Base-by-base conservation (phyloP, 1,140 invertebrate species). In the Mactra quadrangularis region DNA sequence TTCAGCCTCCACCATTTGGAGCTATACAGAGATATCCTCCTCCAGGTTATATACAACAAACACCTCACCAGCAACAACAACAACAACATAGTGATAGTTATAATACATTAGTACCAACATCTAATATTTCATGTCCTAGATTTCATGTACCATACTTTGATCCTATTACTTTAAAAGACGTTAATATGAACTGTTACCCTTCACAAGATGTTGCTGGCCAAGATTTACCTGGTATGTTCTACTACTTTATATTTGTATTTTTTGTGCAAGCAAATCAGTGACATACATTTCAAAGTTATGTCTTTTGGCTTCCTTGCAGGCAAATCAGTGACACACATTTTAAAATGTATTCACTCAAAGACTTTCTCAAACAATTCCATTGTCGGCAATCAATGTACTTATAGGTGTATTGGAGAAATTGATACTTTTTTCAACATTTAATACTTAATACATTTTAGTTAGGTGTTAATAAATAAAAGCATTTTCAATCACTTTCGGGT, bases 161-260 rank as follows among this genome's bases (percentile, higher is more conserved):
- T 68, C 87, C 76, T 45, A 84, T 86, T 27, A 52, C 85, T 41
- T 75, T 87, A 38, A 82, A 85, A 47, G 87, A 89, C 55, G 88
- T 92, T 3, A 89, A 91, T 82, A 72, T 89, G 47, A 86, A 84
- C 60, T 87, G 84, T 71, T 60, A 75, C 0, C 89, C 90, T 1
- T 89, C 90, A 19, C 87, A 89, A 59, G 90, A 91, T 76, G 74
- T 85, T 7, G 82, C 76, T 55, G 90, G 89, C 31, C 85, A 88
- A 62, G 90, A 91, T 60, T 60, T 91, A 50, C 90, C 90, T 72
- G 88, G 88, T 91, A 79, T 47, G 70, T 31, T 41, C 17, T 70
- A 41, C 79, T 25, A 33, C 17, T 3, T 45, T 45, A 68, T 47
- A 68, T 7, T 41, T 41, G 38, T 41, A 7, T 41, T 41, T 41